Percentiles rank a stretch among this genome's conserved stretches.
Evolutionary conservation across 2,888 invertebrate species (phyloP).

Genomic region (Lithophane socia): DNA sequence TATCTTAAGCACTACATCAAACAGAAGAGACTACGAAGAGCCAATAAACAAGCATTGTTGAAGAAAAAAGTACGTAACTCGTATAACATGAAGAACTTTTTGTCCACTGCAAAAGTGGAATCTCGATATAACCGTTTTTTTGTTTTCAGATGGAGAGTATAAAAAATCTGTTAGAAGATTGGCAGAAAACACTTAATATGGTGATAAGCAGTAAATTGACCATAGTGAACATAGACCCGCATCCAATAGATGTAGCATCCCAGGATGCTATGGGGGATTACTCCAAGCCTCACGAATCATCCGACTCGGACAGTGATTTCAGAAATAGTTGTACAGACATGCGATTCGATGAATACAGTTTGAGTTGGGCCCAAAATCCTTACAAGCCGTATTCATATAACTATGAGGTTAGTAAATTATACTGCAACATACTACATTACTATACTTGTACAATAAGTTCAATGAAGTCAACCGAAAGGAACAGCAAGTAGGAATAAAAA

Average conservation of each 20-base stretch:
- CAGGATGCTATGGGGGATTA: conserved; percentile 85
- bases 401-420: conserved; percentile 72
- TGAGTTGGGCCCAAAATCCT: conserved; percentile 76
- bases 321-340: conserved; percentile 72
- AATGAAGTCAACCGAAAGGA: not conserved
- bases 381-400: conserved; percentile 71
- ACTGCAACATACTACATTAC: not conserved
- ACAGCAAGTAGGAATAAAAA: conserved; percentile 8
- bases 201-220: conserved; percentile 81
- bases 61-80: conserved; percentile 80
- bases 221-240: conserved; percentile 75
- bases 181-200: conserved; percentile 83
- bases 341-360: conserved; percentile 77
- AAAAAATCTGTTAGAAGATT: conserved; percentile 82
- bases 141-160: conserved; percentile 80
- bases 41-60: conserved; percentile 79
- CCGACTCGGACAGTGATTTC: conserved; percentile 79
- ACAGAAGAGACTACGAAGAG: conserved; percentile 81
- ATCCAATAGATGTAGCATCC: conserved; percentile 77
- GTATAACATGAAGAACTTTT: not conserved
- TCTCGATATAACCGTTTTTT: not conserved
- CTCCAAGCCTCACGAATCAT: conserved; percentile 78
- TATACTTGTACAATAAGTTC: not conserved
- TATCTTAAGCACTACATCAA: conserved; percentile 85
- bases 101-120: not conserved